Conservation (phyloP, 2,797 vertebrate species). For the Vipera latastei region DNA sequence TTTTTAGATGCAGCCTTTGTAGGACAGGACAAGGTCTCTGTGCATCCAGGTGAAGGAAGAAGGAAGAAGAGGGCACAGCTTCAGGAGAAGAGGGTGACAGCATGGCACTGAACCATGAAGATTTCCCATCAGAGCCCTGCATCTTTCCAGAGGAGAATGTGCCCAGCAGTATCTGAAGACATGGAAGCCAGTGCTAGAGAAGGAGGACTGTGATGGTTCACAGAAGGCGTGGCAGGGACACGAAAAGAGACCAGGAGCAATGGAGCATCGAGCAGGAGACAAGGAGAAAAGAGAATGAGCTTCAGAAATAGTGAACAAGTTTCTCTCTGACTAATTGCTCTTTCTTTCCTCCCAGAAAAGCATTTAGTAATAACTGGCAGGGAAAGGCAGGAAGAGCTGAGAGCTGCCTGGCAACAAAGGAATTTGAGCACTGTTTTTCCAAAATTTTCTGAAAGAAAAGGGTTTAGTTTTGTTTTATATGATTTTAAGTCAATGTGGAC, state of each 20-base stretch:
- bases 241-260: background rate
- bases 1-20: background rate
- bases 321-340: background rate
- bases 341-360: background rate
- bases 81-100: background rate
- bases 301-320: background rate
- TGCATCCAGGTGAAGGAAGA: background rate
- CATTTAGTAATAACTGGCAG: background rate
- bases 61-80: background rate
- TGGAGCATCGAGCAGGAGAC: background rate
- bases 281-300: background rate
- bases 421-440: background rate
- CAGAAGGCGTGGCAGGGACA: background rate
- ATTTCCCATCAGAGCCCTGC: background rate
- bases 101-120: background rate
- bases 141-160: background rate
- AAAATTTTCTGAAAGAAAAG: background rate
- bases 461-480: background rate
- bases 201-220: background rate
- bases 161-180: background rate
- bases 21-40: background rate
- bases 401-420: background rate
- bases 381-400: background rate
- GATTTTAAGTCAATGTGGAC: background rate
- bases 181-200: background rate